These are phyloP conservation scores for Oithona nana DNA, from an alignment of 2,888 invertebrate genomes.

Conservation along the genomic window DNA sequence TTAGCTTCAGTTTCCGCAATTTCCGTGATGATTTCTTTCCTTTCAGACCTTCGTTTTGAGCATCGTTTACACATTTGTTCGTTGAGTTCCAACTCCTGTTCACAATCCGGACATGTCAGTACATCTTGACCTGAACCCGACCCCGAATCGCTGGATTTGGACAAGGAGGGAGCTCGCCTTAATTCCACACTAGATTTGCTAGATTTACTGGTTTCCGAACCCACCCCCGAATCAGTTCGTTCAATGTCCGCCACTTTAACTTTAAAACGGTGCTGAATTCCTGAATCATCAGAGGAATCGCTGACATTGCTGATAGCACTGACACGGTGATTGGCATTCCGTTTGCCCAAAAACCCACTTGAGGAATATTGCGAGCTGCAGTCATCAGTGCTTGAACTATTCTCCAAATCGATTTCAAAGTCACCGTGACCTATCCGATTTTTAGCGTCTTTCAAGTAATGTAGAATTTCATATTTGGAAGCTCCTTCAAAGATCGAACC, in stretches of 20 bases:
- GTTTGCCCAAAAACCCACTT: constrained; percentile 9
- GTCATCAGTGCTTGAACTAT: background rate
- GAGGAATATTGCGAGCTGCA: background rate
- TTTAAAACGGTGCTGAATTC: background rate
- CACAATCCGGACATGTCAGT: background rate
- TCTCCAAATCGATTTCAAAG: constrained; percentile 10
- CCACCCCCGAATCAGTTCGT: constrained; percentile 22
- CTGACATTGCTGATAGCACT: constrained; percentile 15
- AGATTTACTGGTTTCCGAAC: constrained; percentile 20
- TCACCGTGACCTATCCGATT: constrained; percentile 9
- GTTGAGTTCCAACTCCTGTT: background rate
- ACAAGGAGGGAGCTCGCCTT: background rate
- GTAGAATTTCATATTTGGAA: constrained; percentile 15
- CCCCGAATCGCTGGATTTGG: background rate
- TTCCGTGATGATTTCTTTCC: constrained; percentile 83
- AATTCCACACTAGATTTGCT: background rate
- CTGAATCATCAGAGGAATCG: background rate
- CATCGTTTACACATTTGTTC: constrained; percentile 54
- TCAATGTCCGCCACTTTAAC: constrained; percentile 19
- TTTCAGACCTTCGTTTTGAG: constrained; percentile 59
- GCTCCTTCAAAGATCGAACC: constrained; percentile 15
- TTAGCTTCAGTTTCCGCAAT: constrained; percentile 90
- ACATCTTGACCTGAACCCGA: background rate
- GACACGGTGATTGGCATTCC: constrained; percentile 10
- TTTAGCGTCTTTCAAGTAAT: constrained; percentile 12